Conservation (phyloP, 2,797 vertebrate genomes). For the Lutjanus campechanus region DNA sequence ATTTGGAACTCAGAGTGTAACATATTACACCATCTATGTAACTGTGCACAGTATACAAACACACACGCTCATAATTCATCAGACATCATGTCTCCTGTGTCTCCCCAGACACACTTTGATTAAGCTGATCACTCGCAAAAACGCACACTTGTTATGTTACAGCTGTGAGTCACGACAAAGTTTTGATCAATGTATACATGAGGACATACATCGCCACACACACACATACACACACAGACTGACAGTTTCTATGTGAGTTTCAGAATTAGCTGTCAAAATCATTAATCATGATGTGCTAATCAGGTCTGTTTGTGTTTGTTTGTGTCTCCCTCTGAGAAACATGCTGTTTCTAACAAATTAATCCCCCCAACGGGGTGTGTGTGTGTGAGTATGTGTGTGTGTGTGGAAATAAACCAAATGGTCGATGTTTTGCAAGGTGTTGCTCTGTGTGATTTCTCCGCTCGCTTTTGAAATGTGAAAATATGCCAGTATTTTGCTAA, state of each 20-base stretch:
- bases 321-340: conserved; percentile 66
- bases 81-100: not conserved
- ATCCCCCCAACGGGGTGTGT: conserved; percentile 46
- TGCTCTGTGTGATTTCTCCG: conserved; percentile 48
- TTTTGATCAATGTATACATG: conserved; percentile 41
- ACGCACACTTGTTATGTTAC: conserved; percentile 3
- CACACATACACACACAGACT: not conserved
- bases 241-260: conserved; percentile 26
- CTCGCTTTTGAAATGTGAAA: conserved; percentile 41
- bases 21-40: not conserved
- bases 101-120: conserved; percentile 21
- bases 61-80: conserved; percentile 16
- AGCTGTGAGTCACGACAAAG: conserved; percentile 23
- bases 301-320: conserved; percentile 70
- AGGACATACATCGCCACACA: not conserved
- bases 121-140: conserved; percentile 6
- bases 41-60: not conserved
- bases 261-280: conserved; percentile 61
- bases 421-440: conserved; percentile 54
- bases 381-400: conserved; percentile 19
- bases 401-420: conserved; percentile 60
- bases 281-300: conserved; percentile 73
- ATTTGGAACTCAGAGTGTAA: not conserved
- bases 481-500: conserved; percentile 35
- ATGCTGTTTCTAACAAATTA: conserved; percentile 73